Conservation (phyloP, 2,888 invertebrate species). For the Patella caerulea region DNA sequence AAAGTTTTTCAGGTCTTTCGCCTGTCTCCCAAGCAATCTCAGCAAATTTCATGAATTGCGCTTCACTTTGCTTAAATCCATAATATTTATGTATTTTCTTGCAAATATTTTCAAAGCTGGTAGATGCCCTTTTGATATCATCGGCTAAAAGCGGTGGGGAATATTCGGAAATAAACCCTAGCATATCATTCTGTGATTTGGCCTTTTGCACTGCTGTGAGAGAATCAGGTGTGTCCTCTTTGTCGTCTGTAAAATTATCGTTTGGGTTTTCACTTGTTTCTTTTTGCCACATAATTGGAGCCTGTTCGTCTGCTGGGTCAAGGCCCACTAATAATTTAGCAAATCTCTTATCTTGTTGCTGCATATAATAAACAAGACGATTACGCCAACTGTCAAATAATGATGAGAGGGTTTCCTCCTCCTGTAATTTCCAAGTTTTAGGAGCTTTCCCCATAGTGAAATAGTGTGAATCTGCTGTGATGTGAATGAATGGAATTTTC, state of each 20-base stretch:
- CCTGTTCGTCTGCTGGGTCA: neutral
- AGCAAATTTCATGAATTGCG: conserved; percentile 33
- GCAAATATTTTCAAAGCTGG: conserved; percentile 36
- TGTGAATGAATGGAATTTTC: no score
- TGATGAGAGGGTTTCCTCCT: neutral
- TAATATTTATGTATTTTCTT: conserved; percentile 35
- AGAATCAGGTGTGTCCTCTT: neutral
- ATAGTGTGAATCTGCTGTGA: no score
- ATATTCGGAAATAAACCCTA: conserved; percentile 1
- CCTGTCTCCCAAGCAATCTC: conserved; percentile 29
- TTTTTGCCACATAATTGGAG: neutral
- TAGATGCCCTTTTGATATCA: conserved; percentile 16
- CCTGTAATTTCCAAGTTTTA: neutral
- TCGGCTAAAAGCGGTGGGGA: neutral
- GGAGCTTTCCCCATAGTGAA: neutral
- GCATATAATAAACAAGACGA: neutral
- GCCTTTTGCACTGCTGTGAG: neutral
- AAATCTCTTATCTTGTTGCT: neutral
- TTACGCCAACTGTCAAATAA: neutral
- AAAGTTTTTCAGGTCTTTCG: conserved; percentile 32
- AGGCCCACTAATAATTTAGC: neutral
- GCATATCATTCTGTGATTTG: neutral
- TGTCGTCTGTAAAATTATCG: neutral
- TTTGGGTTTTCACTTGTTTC: neutral
- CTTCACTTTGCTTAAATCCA: conserved; percentile 24